Evolutionary conservation across 2,797 vertebrate species (phyloP).

Genomic region (Adrianichthys oophorus): DNA sequence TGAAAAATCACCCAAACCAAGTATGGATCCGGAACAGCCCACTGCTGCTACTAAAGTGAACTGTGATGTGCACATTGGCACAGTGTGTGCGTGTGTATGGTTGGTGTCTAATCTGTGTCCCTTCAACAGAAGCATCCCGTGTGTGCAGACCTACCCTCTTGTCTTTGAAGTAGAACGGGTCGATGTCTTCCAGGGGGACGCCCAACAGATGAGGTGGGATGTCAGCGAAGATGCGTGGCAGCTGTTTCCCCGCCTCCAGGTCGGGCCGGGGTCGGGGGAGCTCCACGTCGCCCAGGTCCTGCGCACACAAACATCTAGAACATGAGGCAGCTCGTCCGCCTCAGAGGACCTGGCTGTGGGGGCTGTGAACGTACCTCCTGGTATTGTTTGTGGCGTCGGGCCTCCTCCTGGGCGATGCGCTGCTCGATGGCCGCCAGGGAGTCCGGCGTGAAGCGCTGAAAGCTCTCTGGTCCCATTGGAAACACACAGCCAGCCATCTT

Average conservation of each 20-base stretch:
- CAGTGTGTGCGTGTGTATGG: too few relatives aligned
- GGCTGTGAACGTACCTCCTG: conserved; percentile 16
- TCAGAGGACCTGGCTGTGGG: neutral
- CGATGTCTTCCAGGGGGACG: conserved; percentile 94
- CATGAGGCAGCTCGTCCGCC: neutral
- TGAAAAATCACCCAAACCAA: too few relatives aligned
- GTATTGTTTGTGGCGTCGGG: conserved; percentile 79
- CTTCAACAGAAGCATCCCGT: neutral
- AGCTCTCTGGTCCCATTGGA: conserved; percentile 95
- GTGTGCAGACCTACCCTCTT: conserved; percentile 81
- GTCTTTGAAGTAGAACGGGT: conserved; percentile 90
- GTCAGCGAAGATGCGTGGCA: conserved; percentile 92
- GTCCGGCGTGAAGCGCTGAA: conserved; percentile 97
- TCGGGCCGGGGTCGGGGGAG: conserved; percentile 83
- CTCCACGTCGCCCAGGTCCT: conserved; percentile 85
- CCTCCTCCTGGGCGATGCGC: conserved; percentile 85
- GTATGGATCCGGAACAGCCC: too few relatives aligned
- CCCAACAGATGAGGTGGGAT: conserved; percentile 91
- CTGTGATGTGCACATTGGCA: too few relatives aligned
- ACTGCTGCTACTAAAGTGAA: too few relatives aligned
- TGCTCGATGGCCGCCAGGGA: conserved; percentile 97
- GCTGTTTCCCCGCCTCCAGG: conserved; percentile 95
- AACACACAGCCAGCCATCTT: conserved; percentile 98
- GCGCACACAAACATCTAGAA: conserved; percentile 5
- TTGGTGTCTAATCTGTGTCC: too few relatives aligned